phyloP scores from a whole-genome alignment of 2,113 vertebrate species.

The Nycticorax nycticorax region DNA sequence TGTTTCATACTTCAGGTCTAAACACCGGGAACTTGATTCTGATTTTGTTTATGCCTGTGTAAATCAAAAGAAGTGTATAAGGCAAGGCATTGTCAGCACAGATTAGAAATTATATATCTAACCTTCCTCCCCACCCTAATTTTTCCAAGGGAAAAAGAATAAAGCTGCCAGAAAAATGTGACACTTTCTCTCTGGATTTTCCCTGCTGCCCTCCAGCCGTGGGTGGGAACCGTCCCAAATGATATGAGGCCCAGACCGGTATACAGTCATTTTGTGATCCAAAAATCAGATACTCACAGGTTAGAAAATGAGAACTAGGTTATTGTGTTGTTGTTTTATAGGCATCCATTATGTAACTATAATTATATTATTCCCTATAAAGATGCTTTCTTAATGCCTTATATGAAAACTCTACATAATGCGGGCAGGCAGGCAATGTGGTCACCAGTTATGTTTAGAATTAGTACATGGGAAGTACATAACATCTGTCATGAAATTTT shows the following conservation, averaged over 20 bases:
- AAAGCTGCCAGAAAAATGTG: neutral
- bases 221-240: neutral
- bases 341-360: neutral
- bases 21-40: neutral
- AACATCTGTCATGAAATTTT: constrained; percentile 34
- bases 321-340: neutral
- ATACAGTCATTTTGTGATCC: neutral
- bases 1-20: neutral
- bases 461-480: neutral
- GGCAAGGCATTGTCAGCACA: neutral
- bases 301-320: neutral
- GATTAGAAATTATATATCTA: neutral
- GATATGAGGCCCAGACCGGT: neutral
- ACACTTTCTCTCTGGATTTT: neutral
- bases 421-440: neutral
- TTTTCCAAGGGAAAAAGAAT: neutral
- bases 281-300: neutral
- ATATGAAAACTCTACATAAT: neutral
- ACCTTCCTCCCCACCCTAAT: neutral
- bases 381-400: neutral
- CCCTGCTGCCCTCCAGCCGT: neutral
- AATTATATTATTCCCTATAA: neutral
- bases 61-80: neutral
- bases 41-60: neutral
- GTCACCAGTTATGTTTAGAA: neutral